Evolutionary conservation across 2,113 vertebrate species (phyloP).

Genomic region (Amazona vittata): DNA sequence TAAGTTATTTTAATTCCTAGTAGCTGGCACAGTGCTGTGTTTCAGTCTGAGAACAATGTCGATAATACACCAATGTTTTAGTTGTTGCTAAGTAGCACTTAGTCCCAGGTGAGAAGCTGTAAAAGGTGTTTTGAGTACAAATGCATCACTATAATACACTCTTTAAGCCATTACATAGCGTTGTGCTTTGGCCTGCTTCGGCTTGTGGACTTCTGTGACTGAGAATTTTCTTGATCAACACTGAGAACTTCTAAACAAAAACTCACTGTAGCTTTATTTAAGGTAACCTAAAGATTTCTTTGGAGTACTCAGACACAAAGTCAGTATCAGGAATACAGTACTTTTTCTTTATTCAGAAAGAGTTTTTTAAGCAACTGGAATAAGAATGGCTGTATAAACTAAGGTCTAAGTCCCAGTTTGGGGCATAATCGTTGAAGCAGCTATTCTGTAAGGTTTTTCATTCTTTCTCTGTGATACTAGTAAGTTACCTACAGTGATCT

Average conservation of each 20-base stretch:
- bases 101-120: neutral
- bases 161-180: neutral
- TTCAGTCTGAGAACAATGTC: neutral
- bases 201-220: neutral
- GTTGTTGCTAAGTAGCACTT: neutral
- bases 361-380: neutral
- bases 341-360: neutral
- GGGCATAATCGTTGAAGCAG: neutral
- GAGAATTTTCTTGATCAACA: neutral
- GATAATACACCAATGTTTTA: neutral
- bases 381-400: neutral
- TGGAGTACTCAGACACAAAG: neutral
- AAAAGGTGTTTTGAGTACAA: neutral
- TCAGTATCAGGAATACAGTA: neutral
- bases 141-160: fast-evolving
- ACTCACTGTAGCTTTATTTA: neutral
- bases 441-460: neutral
- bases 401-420: neutral
- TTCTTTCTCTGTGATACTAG: neutral
- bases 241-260: neutral
- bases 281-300: neutral
- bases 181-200: neutral
- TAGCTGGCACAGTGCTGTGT: neutral
- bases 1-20: neutral
- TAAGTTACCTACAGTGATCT: neutral